These are phyloP conservation scores for Onychomys leucogaster DNA, from an alignment of 2,797 vertebrate species.

Conservation along the genomic window DNA sequence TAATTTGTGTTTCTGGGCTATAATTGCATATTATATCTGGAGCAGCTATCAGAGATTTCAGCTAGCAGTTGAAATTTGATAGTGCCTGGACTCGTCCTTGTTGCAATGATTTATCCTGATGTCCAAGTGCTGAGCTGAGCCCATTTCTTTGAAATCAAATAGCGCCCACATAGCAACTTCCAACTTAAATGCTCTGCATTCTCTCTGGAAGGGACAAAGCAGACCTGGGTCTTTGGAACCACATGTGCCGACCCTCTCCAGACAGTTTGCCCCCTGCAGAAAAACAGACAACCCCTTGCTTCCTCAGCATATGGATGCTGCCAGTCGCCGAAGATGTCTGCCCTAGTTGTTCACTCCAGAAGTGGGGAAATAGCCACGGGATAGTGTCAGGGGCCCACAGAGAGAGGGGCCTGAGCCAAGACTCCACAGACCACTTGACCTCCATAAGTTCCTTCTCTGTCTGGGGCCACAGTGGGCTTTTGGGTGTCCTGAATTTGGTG, in stretches of 20 bases:
- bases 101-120: constrained; percentile 66
- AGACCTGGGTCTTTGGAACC: neutral
- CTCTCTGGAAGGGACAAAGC: neutral
- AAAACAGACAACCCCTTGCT: neutral
- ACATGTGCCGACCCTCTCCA: neutral
- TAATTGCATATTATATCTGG: constrained; percentile 80
- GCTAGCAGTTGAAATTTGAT: constrained; percentile 82
- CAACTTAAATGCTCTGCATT: neutral
- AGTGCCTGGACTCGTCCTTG: constrained; percentile 62
- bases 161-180: neutral
- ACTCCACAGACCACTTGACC: neutral
- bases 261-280: neutral
- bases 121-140: constrained; percentile 52
- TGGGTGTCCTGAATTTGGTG: neutral
- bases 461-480: neutral
- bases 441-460: neutral
- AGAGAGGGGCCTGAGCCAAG: neutral
- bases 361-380: too few species aligned
- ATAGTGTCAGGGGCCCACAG: neutral
- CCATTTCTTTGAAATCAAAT: constrained; percentile 49
- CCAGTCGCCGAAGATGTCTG: neutral
- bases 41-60: constrained; percentile 77
- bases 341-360: neutral
- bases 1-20: constrained; percentile 76
- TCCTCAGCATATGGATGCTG: neutral